Evolutionary conservation across 2,797 vertebrate species (phyloP), one percentile per base, ranked within the genome.

Genomic region (Sandelia bainsii): DNA sequence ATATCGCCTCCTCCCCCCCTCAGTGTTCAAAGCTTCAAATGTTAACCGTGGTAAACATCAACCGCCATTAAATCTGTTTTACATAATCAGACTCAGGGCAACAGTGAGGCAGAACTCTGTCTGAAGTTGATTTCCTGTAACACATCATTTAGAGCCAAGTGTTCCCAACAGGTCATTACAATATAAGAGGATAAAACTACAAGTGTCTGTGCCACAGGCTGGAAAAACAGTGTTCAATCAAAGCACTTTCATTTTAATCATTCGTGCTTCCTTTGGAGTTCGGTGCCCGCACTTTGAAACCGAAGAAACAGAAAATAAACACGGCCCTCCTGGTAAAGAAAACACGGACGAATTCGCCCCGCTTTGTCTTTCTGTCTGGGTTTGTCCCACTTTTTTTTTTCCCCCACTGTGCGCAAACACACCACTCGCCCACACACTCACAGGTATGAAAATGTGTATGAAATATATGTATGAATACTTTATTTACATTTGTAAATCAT

Each of bases 231-330:
- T 56, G 25, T 84, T 93, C 82, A 90, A 90, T 94, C 91, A 94
- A 85, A 88, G 77, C 82, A 75, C 90, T 92, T 93, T 81, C 60
- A 88, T 92, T 93, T 88, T 62, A 91, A 94, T 91, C 84, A 87
- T 87, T 91, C 82, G 63, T 83, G 91, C 90, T 92, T 83, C 88
- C 91, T 82, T 75, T 76, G 86, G 84, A 89, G 89, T 88, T 84
- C 84, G 80, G 83, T 91, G 90, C 91, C 91, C 90, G 85, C 72
- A 73, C 91, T 93, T 92, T 93, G 93, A 95, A 95, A 95, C 87
- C 81, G 4, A 92, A 94, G 92, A 91, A 90, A 91, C 83, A 71
- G 39, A 92, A 94, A 93, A 94, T 93, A 95, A 94, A 94, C 91
- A 94, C 14, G 40, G 20, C 34, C 45, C 84, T 86, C 75, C 85